phyloP scores from a whole-genome alignment of 2,113 vertebrate genomes.

The Leptobrachium leishanense region DNA sequence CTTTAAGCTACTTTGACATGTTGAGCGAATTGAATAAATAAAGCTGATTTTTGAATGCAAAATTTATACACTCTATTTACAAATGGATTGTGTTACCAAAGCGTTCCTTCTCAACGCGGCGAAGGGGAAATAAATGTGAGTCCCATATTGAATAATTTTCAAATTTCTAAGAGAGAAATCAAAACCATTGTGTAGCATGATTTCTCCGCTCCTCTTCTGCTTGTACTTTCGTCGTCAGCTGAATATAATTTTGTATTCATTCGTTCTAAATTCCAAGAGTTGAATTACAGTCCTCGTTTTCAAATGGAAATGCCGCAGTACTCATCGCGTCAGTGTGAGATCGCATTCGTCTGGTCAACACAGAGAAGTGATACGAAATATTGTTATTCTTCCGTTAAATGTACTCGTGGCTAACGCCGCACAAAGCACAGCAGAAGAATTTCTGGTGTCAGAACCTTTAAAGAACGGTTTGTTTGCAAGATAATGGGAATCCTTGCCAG shows the following conservation, averaged over 20 bases:
- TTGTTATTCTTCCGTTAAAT: background rate
- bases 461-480: constrained; percentile 25
- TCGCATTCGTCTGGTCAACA: constrained; percentile 8
- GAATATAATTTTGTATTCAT: constrained; percentile 33
- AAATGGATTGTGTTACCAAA: background rate
- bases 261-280: background rate
- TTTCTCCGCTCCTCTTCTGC: background rate
- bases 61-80: constrained; percentile 23
- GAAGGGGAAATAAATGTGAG: constrained; percentile 32
- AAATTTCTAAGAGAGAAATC: constrained; percentile 36
- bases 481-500: constrained; percentile 9
- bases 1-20: background rate
- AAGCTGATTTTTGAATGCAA: constrained; percentile 13
- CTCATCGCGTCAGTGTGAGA: background rate
- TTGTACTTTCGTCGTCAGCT: background rate
- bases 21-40: background rate
- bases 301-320: constrained; percentile 16
- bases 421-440: background rate
- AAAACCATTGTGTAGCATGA: constrained; percentile 30
- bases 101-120: background rate
- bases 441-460: background rate
- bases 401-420: constrained; percentile 1
- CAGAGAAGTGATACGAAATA: constrained; percentile 6
- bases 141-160: constrained; percentile 32
- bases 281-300: constrained; percentile 16